A percentile compares a stretch with the other conserved stretches of the same genome.
Evolutionary conservation across 2,113 vertebrate genomes (phyloP).

Genomic region (chimpanzee (Pan troglodytes)): DNA sequence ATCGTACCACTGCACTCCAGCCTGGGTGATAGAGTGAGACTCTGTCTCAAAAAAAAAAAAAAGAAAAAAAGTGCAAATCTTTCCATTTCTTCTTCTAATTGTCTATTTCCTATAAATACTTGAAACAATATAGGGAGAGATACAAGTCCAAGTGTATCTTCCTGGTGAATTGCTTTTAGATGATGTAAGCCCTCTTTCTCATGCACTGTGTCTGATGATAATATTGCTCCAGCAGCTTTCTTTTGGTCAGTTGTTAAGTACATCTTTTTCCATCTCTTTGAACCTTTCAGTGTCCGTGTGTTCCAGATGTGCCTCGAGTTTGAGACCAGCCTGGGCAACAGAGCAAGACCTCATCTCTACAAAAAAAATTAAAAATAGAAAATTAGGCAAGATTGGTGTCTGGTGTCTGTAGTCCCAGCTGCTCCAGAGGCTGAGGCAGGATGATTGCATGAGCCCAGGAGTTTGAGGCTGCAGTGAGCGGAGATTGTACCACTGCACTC

Average conservation of each 20-base stretch:
- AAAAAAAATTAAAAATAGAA: neutral
- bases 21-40: neutral
- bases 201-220: neutral
- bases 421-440: no score
- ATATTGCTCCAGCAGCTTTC: neutral
- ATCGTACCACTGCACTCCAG: neutral
- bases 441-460: no score
- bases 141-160: neutral
- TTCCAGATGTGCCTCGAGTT: neutral
- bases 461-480: no score
- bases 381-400: no score
- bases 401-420: no score
- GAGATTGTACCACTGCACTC: no score
- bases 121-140: neutral
- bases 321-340: neutral
- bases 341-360: neutral
- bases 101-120: neutral
- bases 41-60: neutral
- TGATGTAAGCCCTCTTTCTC: neutral
- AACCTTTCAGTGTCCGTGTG: neutral
- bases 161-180: neutral
- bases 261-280: neutral
- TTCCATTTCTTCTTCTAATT: neutral
- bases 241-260: neutral
- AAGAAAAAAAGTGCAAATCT: neutral